Evolutionary conservation across 2,797 vertebrate species (phyloP), one percentile per base, ranked within the genome.

Genomic region (Hippocampus kuda): DNA sequence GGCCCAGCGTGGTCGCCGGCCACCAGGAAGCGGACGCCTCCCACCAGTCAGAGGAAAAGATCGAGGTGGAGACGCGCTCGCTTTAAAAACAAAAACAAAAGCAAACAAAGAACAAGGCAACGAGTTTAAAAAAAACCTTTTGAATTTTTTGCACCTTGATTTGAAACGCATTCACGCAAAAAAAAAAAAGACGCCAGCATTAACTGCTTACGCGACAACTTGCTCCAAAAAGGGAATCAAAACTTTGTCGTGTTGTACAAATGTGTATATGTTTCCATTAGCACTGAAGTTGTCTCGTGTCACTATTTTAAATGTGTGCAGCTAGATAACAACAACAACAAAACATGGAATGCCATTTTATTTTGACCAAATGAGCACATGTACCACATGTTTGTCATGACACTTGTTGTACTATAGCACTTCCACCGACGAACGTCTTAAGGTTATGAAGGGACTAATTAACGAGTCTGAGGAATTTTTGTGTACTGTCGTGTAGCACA

Each of bases 41-140:
- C 10, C 93, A 95, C 11, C 93, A 95, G 75, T 88, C 93, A 1
- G 97, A 98, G 87, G 96, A 98, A 88, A 99, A 98, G 88, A 95
- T 98, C 63, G 94, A 98, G 88, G 90, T 97, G 88, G 96, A 98
- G 90, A 98, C 94, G 12, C 93, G 94, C 71, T 91, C 92, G 12
- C 86, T 96, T 81, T 98, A 61, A 78, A 72, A 72, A 81, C 70
- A 27, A 78, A 72, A 72, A 81, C 70, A 27, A 41, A 68, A 61
- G 66, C 57, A 61, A 65, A 78, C 54, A 74, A 78, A 70, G 75
- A 86, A 85, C 71, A 11, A 85, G 86, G 80, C 79, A 61, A 34
- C 18, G 2, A 60, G 30, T 20, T 18, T 10, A 22, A 34, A 34
- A 61, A 61, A 6, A 82, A 85, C 84, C 75, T 53, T 67, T 67